A percentile compares a stretch with the other conserved stretches of the same genome.
These are phyloP conservation scores for Camponotus fellah DNA, from an alignment of 2,888 invertebrate genomes.

Conservation along the genomic window DNA sequence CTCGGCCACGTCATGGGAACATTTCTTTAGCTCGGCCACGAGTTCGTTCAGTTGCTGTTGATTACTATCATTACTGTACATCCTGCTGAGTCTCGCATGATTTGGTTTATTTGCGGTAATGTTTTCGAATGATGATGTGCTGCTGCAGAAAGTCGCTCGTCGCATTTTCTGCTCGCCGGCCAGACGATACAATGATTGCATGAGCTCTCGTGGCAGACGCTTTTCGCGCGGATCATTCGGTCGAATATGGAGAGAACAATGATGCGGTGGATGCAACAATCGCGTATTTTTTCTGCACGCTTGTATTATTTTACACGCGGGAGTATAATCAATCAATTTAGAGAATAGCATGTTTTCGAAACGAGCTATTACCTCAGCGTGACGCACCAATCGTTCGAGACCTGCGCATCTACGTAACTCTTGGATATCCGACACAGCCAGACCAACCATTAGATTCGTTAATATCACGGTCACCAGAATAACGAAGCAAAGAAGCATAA, in stretches of 20 bases:
- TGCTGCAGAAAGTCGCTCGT: background rate
- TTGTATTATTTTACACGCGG: conserved; percentile 88
- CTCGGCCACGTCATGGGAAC: conserved; percentile 61
- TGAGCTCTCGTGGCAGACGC: conserved; percentile 91
- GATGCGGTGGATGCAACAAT: conserved; percentile 91
- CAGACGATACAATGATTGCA: conserved; percentile 91
- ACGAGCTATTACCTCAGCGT: conserved; percentile 93
- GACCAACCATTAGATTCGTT: conserved; percentile 93
- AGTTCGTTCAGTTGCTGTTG: conserved; percentile 80
- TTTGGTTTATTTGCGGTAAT: conserved; percentile 57
- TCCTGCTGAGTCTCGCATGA: conserved; percentile 72
- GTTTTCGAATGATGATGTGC: conserved; percentile 14
- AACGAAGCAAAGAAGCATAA: conserved; percentile 92
- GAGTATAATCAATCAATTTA: conserved; percentile 90
- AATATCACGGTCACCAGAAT: conserved; percentile 93
- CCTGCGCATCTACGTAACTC: conserved; percentile 94
- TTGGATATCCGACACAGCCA: conserved; percentile 95
- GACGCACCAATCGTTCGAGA: conserved; percentile 92
- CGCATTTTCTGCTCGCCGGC: conserved; percentile 89
- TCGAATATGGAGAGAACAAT: conserved; percentile 91
- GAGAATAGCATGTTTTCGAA: conserved; percentile 95
- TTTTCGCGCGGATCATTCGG: conserved; percentile 95
- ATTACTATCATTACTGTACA: conserved; percentile 72
- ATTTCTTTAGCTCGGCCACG: conserved; percentile 27
- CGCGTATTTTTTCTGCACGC: conserved; percentile 91